Conservation (phyloP, 2,888 invertebrate species). For the Meiosimyza decipiens region DNA sequence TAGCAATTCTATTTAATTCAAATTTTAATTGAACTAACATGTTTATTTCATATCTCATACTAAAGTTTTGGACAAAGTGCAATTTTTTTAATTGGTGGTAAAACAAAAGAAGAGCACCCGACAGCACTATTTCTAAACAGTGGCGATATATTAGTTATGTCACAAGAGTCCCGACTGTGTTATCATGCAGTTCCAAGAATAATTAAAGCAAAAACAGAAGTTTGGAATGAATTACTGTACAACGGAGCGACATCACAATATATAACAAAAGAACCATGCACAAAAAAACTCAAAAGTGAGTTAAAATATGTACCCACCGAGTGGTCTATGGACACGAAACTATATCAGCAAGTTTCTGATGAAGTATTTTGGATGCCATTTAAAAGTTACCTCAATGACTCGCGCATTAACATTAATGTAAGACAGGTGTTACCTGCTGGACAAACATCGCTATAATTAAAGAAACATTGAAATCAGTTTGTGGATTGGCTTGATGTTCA, state of each 20-base stretch:
- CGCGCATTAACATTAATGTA: conserved; percentile 94
- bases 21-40: neutral
- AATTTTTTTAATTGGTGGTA: conserved; percentile 91
- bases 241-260: neutral
- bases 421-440: conserved; percentile 80
- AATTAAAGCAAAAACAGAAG: conserved; percentile 68
- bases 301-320: conserved; percentile 20
- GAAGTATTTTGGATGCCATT: conserved; percentile 70
- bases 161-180: conserved; percentile 81
- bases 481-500: too few species aligned
- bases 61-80: conserved; percentile 94
- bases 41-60: conserved; percentile 23
- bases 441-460: conserved; percentile 52
- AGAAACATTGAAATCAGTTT: too few species aligned
- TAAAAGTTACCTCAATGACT: conserved; percentile 73
- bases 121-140: conserved; percentile 81
- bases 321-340: conserved; percentile 45
- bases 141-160: conserved; percentile 95
- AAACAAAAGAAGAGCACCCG: conserved; percentile 74
- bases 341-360: conserved; percentile 59
- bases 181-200: conserved; percentile 97
- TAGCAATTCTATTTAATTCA: conserved; percentile 57
- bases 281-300: conserved; percentile 36
- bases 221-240: conserved; percentile 68
- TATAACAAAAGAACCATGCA: conserved; percentile 19